Percentiles rank a stretch among this genome's conserved stretches.
phyloP scores from a whole-genome alignment of 2,113 vertebrate genomes.

The Neodontobutis hainanensis region DNA sequence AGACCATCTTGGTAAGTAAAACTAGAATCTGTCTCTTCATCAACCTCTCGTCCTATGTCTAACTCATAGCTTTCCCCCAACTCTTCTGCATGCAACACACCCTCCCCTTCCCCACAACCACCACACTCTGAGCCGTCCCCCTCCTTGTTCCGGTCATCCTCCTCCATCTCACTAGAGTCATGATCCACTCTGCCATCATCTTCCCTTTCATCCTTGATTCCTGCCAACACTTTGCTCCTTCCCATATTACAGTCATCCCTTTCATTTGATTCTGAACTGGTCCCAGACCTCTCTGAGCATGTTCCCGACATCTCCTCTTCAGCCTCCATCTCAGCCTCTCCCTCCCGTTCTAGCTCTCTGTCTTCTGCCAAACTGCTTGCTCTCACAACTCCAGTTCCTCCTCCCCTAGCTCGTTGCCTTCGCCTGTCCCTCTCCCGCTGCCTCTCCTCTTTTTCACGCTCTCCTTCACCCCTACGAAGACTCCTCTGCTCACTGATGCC shows the following conservation, averaged over 20 bases:
- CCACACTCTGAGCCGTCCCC: slow-evolving; percentile 25
- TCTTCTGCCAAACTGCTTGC: slow-evolving; percentile 82
- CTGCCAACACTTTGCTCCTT: slow-evolving; percentile 35
- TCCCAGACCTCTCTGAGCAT: slow-evolving; percentile 55
- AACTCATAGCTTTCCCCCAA: slow-evolving; percentile 40
- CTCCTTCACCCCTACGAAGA: slow-evolving; percentile 72
- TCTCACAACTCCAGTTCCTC: slow-evolving; percentile 76
- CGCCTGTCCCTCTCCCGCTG: slow-evolving; percentile 71
- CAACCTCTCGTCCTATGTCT: slow-evolving; percentile 49
- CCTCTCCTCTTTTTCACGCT: slow-evolving; percentile 75
- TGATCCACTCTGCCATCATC: slow-evolving; percentile 48
- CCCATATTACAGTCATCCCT: slow-evolving; percentile 54
- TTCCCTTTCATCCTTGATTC: slow-evolving; percentile 61
- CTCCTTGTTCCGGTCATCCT: slow-evolving; percentile 41
- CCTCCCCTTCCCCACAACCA: slow-evolving; percentile 42
- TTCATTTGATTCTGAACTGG: slow-evolving; percentile 65
- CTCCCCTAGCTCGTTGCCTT: slow-evolving; percentile 71
- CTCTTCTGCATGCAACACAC: slow-evolving; percentile 36
- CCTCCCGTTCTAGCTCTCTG: slow-evolving; percentile 71
- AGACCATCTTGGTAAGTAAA: slow-evolving; percentile 41
- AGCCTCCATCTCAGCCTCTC: slow-evolving; percentile 68
- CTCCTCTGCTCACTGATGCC: slow-evolving; percentile 84
- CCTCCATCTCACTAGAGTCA: slow-evolving; percentile 57
- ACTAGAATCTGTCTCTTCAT: slow-evolving; percentile 56
- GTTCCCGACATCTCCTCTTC: slow-evolving; percentile 51